These are phyloP conservation scores for Pterois miles DNA, from an alignment of 2,797 vertebrate species.

Conservation along the genomic window DNA sequence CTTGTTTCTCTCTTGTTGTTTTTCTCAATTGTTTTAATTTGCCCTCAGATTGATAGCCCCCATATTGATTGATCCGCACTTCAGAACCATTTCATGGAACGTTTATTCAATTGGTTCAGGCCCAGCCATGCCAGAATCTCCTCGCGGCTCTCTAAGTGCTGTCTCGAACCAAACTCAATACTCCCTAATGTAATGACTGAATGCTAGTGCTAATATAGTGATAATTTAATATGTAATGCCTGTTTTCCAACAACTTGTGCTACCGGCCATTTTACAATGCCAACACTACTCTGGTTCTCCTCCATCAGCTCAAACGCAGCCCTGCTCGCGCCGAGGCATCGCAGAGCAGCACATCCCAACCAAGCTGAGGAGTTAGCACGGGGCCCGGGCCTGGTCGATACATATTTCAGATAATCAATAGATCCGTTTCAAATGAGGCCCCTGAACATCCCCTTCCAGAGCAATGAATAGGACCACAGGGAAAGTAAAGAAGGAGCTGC, in stretches of 20 bases:
- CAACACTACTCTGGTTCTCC: conserved; percentile 74
- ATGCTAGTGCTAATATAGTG: conserved; percentile 93
- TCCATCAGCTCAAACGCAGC: conserved; percentile 39
- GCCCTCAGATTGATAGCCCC: conserved; percentile 82
- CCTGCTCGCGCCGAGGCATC: conserved; percentile 14
- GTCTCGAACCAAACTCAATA: conserved; percentile 81
- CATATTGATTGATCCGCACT: conserved; percentile 84
- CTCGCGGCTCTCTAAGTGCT: conserved; percentile 80
- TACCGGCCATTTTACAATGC: conserved; percentile 79
- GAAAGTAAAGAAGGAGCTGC: conserved; percentile 52
- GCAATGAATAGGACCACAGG: conserved; percentile 64
- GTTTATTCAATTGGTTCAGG: conserved; percentile 85
- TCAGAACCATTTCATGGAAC: conserved; percentile 86
- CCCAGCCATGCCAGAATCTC: conserved; percentile 79
- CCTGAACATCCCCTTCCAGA: conserved; percentile 19
- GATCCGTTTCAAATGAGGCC: conserved; percentile 68
- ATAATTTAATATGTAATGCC: conserved; percentile 88
- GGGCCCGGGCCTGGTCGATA: conserved; percentile 41
- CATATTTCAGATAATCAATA: conserved; percentile 79
- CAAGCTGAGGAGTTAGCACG: conserved; percentile 37
- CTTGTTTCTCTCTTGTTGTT: conserved; percentile 71
- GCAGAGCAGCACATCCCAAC: conserved; percentile 11
- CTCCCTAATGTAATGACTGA: conserved; percentile 87
- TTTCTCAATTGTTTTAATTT: conserved; percentile 85
- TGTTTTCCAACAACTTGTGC: conserved; percentile 81